Evolutionary conservation across 1,140 invertebrate species (phyloP), one percentile per base, ranked within the genome.

Genomic region (Temnothorax nylanderi): DNA sequence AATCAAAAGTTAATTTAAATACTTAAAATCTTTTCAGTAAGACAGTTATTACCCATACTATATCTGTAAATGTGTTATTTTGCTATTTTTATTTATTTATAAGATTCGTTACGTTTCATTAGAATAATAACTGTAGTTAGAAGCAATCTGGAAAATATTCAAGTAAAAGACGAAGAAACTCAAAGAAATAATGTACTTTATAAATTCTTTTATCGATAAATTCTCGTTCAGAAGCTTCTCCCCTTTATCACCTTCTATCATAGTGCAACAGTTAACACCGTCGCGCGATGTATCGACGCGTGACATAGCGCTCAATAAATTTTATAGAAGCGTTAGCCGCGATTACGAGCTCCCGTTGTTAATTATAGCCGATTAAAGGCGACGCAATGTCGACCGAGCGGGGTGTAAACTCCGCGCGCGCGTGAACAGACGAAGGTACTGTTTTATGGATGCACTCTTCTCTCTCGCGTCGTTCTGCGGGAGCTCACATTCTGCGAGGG

Each of bases 381-480:
- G 84, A 89, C 78, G 75, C 67, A 78, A 76, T 21, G 34, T n/a
- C 62, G 26, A 37, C 11, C 44, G 41, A 5, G 58, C 65, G 54
- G 41, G 51, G 60, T 49, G 44, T 32, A 86, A 86, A 81, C 34
- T 64, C 16, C 21, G 32, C 32, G 49, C 69, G 58, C 56, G 18
- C 32, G 49, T 21, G 32, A 49, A 78, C 47, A 85, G 26, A 65
- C 26, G n/a, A 21, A 77, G 80, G 72, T 21, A 62, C 75, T 47
- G 60, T 78, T 90, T 90, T 78, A 90, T 86, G 56, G 74, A 62
- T 67, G 56, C 64, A 71, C 58, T 81, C 80, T 89, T 87, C 84
- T 89, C 69, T 41, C 37, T 3, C 34, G 54, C 11, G 26, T 3
- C 37, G 77, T 32, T 26, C 60, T 13, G 18, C 51, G 67, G 26